Base-by-base conservation (phyloP, 1,140 invertebrate genomes). In the Brachionus koreanus region DNA sequence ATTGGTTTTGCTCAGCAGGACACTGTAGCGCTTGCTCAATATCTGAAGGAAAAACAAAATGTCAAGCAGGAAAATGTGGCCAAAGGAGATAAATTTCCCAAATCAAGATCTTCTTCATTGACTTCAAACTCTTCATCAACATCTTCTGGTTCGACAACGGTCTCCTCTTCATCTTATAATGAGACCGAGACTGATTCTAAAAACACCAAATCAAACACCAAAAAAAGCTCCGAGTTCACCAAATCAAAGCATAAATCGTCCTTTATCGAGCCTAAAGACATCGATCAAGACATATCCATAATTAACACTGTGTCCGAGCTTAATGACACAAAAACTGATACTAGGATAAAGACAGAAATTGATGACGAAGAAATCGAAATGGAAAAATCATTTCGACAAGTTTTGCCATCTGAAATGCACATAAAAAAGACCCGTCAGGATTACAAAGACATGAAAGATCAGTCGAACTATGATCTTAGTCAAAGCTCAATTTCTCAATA, bases 1-100 rank as follows among this genome's bases (percentile, higher is more conserved):
- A 84, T 88, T 7, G 86, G 86, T 6, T 83, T 89, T 75, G 87
- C 88, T 9, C 88, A 89, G 77, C 88, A 89, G 82, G 88, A 89
- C 84, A 87, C 87, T 5, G 87, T 88, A 6, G 86, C 88, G 39
- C 83, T 89, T 12, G 87, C 87, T 35, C 87, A 88, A 76, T 85
- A 87, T 69, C 83, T 89, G 3, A 88, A 89, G 85, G 88, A 88
- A 77, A 43, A 46, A 25, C 19, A 57, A 13, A 29, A 23, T 49
- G 35, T 12, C 10, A 75, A 43, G 16, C 16, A 12, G 12, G 33
- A 61, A n/a, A 2, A 13, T n/a, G 74, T 12, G 5, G 13, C 25
- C 3, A 52, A 77, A 1, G 13, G 46, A 10, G 42, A n/a, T 10
- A 61, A 42, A 5, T 12, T 72, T 16, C 13, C 12, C 6, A 83